Evolutionary conservation across 35 echinoderm and acorn worm genomes (phyloP), one percentile per base, ranked within the genome.

Genomic region (Apostichopus parvimensis): DNA sequence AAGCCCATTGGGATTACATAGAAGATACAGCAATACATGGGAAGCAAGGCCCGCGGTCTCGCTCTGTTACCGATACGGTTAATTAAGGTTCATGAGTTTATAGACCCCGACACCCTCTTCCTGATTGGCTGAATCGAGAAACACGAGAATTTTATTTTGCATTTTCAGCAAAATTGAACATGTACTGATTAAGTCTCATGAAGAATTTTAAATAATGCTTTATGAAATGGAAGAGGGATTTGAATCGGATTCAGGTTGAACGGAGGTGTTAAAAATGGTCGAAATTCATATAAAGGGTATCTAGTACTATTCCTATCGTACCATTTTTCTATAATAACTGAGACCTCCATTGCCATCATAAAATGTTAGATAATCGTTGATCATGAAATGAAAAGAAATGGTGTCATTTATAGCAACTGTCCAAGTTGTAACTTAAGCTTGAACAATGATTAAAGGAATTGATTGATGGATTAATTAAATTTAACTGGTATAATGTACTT

Each of bases 61-160:
- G 11, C 34, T 84, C 5, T 84, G 56, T n/a, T 21, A 84, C 55
- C 6, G 58, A 61, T 61, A 59, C 24, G 81, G 54, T 59, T 84
- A 84, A 84, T 84, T 84, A 84, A 84, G 55, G 81, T 75, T 75
- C 71, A 75, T 75, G 71, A 75, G 12, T 75, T 75, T 75, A 75
- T 75, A 75, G 71, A 75, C 71, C 71, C 21, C n/a, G 13, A 0
- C 18, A 18, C 17, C 1, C 71, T 75, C 71, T 75, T 21, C 71
- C 71, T 22, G 71, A 75, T 75, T 75, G 71, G 71, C 17, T 75
- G 71, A 22, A 18, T 75, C 8, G n/a, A 68, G 18, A 68, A 68
- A 11, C 11, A 68, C 11, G 1, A 68, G 9, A 68, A 68, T 68
- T 14, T 5, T 75, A 75, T 20, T 75, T 22, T 75, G 15, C 71